Evolutionary conservation across 37 sponge, comb jelly and placozoan genomes (phyloP), one percentile per base, ranked within the genome.

Genomic region (Spongia lamella): DNA sequence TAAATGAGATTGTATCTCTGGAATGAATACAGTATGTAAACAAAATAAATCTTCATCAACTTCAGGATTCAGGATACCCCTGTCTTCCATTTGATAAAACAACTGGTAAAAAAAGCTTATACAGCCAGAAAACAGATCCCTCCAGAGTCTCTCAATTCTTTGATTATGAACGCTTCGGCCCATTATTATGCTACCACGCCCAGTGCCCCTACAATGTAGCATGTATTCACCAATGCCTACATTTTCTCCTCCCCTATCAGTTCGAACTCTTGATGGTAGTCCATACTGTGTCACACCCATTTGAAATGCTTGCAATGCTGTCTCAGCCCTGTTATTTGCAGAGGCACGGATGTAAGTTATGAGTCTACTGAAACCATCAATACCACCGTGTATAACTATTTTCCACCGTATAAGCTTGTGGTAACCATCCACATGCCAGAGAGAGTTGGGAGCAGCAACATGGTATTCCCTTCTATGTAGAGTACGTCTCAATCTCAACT

Each of bases 141-240:
- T 75, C 86, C 91, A 86, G 7, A 90, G 66, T 20, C 91, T 33
- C 56, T 90, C 86, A 36, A 90, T 85, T 29, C 86, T 69, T 51
- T 90, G 91, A 39, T 90, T 90, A 62, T 90, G 91, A 39, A 67
- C 63, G 37, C 84, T 89, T 20, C 66, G 17, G 3, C 83, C 89
- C 36, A 63, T 74, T 38, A 89, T 89, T 5, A 66, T 68, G 70
- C 81, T 79, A 43, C 38, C 36, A 27, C 51, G 43, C 19, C 79
- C 79, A 71, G 36, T 33, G 1, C 29, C 68, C 39, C 73, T 78
- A 70, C 78, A 79, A n/a, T 25, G 27, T 1, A 82, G 61, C 87
- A 86, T 86, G 54, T 68, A 86, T 3, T 69, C 43, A 32, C 79
- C 56, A 19, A 88, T 66, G 33, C 58, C 49, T 2, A 84, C 78